Evolutionary conservation across 2,113 vertebrate genomes (phyloP).

Genomic region (Labrus mixtus): DNA sequence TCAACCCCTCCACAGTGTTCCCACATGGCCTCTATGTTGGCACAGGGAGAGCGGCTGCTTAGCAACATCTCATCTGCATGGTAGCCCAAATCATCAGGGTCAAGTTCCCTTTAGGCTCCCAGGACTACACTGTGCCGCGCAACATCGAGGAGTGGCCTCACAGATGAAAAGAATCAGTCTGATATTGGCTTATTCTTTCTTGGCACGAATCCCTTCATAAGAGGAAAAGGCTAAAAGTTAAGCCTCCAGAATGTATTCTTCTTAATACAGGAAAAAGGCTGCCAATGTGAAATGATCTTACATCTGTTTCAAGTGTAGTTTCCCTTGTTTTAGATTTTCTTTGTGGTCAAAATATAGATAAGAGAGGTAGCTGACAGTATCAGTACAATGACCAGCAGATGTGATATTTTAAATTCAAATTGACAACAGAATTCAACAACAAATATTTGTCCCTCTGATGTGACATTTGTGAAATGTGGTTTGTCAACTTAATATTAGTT

Average conservation of each 20-base stretch:
- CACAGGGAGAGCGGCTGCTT: constrained; percentile 65
- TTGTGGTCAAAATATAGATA: not conserved
- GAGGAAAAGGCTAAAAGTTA: not conserved
- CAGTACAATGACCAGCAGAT: not conserved
- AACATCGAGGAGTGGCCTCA: constrained; percentile 24
- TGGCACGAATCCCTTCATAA: constrained; percentile 2
- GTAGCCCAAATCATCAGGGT: constrained; percentile 71
- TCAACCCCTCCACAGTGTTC: constrained; percentile 45
- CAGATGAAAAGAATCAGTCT: constrained; percentile 9
- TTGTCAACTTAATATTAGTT: too few species aligned
- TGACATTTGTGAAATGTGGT: too few species aligned
- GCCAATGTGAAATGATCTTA: not conserved
- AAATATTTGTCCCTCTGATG: too few species aligned
- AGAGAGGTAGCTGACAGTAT: not conserved
- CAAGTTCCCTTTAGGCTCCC: constrained; percentile 60
- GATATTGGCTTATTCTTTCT: constrained; percentile 8
- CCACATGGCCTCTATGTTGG: constrained; percentile 61
- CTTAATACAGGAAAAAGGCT: not conserved
- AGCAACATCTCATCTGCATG: constrained; percentile 79
- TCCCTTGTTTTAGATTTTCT: not conserved
- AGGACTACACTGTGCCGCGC: constrained; percentile 25
- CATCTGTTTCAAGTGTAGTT: not conserved
- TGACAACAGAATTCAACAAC: too few species aligned
- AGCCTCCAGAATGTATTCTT: constrained; percentile 10
- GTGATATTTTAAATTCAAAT: not conserved